These are phyloP conservation scores for Etheostoma spectabile DNA, from an alignment of 2,113 vertebrate species.

Conservation along the genomic window DNA sequence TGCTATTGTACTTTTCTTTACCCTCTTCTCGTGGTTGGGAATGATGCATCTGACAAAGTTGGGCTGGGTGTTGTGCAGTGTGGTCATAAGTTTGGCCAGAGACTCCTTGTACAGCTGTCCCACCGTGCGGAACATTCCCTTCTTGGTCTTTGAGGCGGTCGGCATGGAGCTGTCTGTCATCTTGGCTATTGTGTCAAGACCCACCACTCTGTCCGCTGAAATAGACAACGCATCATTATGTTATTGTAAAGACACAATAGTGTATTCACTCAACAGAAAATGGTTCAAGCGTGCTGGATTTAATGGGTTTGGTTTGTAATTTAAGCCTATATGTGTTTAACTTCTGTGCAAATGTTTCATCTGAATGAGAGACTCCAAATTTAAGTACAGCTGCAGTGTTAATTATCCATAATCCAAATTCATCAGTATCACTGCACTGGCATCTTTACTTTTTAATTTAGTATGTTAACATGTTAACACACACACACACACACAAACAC, in stretches of 20 bases:
- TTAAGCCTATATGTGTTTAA: not conserved
- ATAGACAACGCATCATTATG: not conserved
- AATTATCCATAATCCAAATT: not conserved
- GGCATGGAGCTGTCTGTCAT: conserved; percentile 93
- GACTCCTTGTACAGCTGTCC: conserved; percentile 99
- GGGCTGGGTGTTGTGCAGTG: conserved; percentile 95
- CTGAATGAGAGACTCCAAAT: not conserved
- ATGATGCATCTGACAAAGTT: conserved; percentile 99
- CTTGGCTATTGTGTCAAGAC: conserved; percentile 96
- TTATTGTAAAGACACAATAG: not conserved
- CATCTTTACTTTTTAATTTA: not conserved
- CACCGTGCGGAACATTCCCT: conserved; percentile 98
- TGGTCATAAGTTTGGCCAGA: conserved; percentile 97
- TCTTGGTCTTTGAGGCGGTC: conserved; percentile 95
- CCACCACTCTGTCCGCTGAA: conserved; percentile 95
- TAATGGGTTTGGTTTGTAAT: conserved; percentile 1
- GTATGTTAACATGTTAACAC: not conserved
- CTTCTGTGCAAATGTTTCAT: not conserved
- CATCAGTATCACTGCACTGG: not conserved
- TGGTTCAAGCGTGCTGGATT: not conserved
- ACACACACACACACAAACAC: no score
- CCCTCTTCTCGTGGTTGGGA: conserved; percentile 97
- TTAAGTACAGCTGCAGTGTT: not conserved
- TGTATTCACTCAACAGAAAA: not conserved
- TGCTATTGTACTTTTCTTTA: conserved; percentile 61